phyloP scores from a whole-genome alignment of 2,888 invertebrate genomes.

The Eustalomyia histrio region DNA sequence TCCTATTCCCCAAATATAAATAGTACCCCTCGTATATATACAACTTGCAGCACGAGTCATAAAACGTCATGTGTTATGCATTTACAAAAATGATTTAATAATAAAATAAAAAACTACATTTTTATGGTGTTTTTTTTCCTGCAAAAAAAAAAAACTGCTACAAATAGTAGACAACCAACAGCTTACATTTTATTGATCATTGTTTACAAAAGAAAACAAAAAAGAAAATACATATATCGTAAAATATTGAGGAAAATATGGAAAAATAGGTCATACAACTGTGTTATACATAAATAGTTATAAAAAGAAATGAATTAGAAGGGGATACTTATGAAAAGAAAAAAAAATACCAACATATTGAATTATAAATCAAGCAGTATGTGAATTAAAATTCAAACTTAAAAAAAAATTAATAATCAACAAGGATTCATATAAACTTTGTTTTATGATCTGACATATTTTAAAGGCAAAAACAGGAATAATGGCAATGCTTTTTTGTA shows the following conservation, averaged over 20 bases:
- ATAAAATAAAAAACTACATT: constrained; percentile 6
- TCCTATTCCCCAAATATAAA: too few relatives aligned
- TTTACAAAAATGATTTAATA: constrained; percentile 16
- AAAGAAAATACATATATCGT: not conserved
- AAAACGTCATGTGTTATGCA: constrained; percentile 40
- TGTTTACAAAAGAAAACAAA: not conserved
- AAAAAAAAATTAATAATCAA: too few relatives aligned
- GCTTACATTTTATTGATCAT: not conserved
- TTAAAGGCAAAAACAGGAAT: too few relatives aligned
- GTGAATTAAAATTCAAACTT: not conserved
- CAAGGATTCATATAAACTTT: too few relatives aligned
- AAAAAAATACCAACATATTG: not conserved
- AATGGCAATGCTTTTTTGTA: too few relatives aligned
- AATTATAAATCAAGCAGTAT: not conserved
- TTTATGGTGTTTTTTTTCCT: not conserved
- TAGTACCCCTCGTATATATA: too few relatives aligned
- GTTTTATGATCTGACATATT: too few relatives aligned
- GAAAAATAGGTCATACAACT: not conserved
- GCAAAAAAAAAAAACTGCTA: not conserved
- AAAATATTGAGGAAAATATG: not conserved
- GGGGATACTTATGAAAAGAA: not conserved
- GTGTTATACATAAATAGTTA: not conserved
- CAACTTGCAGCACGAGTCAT: constrained; percentile 41
- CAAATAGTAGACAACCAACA: not conserved
- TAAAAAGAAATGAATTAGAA: not conserved